phyloP scores from a whole-genome alignment of 2,113 vertebrate genomes.

The human region GRCh38 chr5:126959001-126959500 shows the following conservation, averaged over 20 bases:
- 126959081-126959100: background rate
- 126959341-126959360: background rate
- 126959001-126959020: background rate
- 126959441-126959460: background rate
- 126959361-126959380: background rate
- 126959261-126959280: background rate
- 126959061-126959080: background rate
- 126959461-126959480: background rate
- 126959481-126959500: background rate
- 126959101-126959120: background rate
- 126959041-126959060: background rate
- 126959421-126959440: background rate
- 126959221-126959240: background rate
- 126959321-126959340: background rate
- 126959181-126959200: background rate
- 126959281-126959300: background rate
- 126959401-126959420: background rate
- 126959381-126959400: background rate
- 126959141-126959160: background rate
- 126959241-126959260: background rate
- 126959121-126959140: too few species aligned
- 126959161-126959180: background rate
- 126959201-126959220: background rate
- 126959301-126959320: background rate
- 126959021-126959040: slow-evolving; percentile 18